Conservation (phyloP, 2,888 invertebrate species). For the Cremastinae sp. region DNA sequence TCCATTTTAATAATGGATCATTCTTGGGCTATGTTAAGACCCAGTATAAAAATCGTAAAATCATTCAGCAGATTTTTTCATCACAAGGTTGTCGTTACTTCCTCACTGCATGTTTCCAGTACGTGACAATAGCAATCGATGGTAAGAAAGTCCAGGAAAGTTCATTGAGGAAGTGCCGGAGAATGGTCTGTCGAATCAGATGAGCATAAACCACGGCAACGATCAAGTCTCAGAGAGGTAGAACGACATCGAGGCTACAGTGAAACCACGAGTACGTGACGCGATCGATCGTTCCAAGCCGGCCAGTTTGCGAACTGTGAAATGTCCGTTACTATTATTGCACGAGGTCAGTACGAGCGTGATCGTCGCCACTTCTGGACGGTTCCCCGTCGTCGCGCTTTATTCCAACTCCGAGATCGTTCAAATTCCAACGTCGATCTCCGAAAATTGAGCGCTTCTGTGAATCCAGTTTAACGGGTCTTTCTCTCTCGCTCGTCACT, state of each 20-base stretch:
- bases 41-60: no score
- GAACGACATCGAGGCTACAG: slow-evolving; percentile 46
- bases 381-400: slow-evolving; percentile 22
- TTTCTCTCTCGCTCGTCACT: slow-evolving; percentile 57
- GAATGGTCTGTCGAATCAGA: slow-evolving; percentile 25
- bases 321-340: slow-evolving; percentile 38
- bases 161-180: no score
- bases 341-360: slow-evolving; percentile 26
- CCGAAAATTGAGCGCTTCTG: slow-evolving; percentile 74
- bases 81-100: not conserved
- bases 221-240: slow-evolving; percentile 46
- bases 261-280: slow-evolving; percentile 57
- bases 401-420: slow-evolving; percentile 43
- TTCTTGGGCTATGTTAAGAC: no score
- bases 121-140: slow-evolving; percentile 43
- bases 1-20: no score
- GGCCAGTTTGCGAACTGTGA: slow-evolving; percentile 48
- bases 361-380: slow-evolving; percentile 14
- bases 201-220: slow-evolving; percentile 57
- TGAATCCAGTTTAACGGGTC: slow-evolving; percentile 71
- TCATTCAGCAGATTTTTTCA: no score
- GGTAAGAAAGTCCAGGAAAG: slow-evolving; percentile 28
- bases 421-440: slow-evolving; percentile 73
- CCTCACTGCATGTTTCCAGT: slow-evolving; percentile 36
- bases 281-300: slow-evolving; percentile 55